These are phyloP conservation scores for Drosophila pachea DNA, from an alignment of 1,140 invertebrate species.

Conservation along the genomic window DNA sequence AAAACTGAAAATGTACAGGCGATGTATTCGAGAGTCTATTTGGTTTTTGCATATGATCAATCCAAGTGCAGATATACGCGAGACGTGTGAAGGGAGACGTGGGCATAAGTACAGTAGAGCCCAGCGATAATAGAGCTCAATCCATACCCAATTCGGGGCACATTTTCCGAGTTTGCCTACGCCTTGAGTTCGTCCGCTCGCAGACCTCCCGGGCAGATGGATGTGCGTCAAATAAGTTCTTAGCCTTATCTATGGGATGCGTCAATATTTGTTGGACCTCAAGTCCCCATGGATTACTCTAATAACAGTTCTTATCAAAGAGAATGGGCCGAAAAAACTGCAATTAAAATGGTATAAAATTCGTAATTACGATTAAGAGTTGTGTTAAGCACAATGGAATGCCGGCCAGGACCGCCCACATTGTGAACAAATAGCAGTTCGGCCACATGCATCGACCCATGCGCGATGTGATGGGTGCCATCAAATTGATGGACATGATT, in stretches of 20 bases:
- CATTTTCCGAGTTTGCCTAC: too few relatives aligned
- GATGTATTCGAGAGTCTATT: too few relatives aligned
- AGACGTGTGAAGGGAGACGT: too few relatives aligned
- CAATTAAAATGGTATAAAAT: slow-evolving; percentile 4
- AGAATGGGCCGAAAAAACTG: not conserved
- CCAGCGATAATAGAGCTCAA: too few relatives aligned
- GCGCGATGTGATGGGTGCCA: slow-evolving; percentile 13
- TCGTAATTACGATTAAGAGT: slow-evolving; percentile 4
- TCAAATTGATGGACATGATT: slow-evolving; percentile 77
- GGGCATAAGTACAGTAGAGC: too few relatives aligned
- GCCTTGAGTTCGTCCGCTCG: too few relatives aligned
- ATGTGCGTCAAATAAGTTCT: not conserved
- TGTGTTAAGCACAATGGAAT: not conserved
- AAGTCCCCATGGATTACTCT: not conserved
- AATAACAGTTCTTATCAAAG: not conserved
- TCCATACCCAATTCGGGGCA: too few relatives aligned
- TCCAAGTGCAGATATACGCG: too few relatives aligned
- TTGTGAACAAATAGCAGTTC: slow-evolving; percentile 14
- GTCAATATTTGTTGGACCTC: not conserved
- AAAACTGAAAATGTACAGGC: too few relatives aligned
- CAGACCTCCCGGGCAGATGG: too few relatives aligned
- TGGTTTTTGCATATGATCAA: too few relatives aligned
- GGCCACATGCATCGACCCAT: not conserved
- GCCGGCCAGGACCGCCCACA: slow-evolving; percentile 37
- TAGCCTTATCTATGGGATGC: not conserved